Evolutionary conservation across 1,140 invertebrate genomes (phyloP).

Genomic region (Dufourea novaeangliae): DNA sequence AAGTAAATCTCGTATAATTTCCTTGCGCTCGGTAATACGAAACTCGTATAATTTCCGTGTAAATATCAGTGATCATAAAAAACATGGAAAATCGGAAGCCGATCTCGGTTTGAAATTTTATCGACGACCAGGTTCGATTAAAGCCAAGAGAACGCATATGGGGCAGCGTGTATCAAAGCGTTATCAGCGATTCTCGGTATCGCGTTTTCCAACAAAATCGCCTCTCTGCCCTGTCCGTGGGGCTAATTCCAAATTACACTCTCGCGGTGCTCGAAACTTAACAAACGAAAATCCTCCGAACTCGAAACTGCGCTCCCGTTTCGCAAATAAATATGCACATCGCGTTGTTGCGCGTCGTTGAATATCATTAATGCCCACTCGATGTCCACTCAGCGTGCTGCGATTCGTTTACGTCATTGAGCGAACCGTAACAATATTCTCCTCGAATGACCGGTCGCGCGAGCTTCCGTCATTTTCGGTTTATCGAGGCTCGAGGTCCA

Average conservation of each 20-base stretch:
- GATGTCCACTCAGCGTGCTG: neutral
- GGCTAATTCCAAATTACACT: neutral
- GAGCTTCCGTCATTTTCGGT: neutral
- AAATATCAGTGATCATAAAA: neutral
- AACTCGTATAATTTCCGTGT: neutral
- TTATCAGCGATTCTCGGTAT: conserved; percentile 17
- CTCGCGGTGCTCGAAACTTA: neutral
- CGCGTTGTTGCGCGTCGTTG: neutral
- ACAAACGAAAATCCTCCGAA: conserved; percentile 22
- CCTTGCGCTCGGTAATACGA: too few relatives aligned
- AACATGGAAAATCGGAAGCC: neutral
- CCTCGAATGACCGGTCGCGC: neutral
- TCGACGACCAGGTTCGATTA: conserved; percentile 7
- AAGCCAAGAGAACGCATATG: neutral
- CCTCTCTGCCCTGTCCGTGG: too few relatives aligned
- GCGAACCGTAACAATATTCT: conserved; percentile 12
- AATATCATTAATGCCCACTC: conserved; percentile 41
- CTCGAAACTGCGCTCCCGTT: neutral
- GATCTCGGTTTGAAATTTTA: conserved; percentile 15
- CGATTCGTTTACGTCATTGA: conserved; percentile 9
- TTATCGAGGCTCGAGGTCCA: neutral
- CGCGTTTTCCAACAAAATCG: conserved; percentile 30
- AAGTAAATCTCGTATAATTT: too few relatives aligned
- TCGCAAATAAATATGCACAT: neutral
- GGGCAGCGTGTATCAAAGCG: conserved; percentile 28